These are phyloP conservation scores for Cheilosia variabilis DNA, from an alignment of 2,888 invertebrate species.

Conservation along the genomic window DNA sequence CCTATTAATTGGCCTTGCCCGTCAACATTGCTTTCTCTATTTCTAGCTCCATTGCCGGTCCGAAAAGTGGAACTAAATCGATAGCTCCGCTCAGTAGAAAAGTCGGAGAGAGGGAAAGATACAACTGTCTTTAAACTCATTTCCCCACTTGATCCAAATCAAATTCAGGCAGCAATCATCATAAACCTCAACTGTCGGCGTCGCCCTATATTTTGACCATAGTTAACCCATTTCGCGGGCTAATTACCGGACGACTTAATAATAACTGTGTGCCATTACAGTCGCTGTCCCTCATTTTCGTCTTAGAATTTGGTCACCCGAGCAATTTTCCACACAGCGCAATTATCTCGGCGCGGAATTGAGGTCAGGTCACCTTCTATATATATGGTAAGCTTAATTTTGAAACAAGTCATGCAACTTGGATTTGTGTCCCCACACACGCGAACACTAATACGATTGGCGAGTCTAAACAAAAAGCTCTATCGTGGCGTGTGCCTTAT, in stretches of 20 bases:
- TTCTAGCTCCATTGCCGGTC: no score
- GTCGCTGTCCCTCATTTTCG: constrained; percentile 4
- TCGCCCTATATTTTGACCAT: constrained; percentile 8
- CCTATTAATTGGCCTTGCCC: no score
- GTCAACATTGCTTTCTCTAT: no score
- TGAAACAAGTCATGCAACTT: no score
- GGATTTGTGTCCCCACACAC: not conserved
- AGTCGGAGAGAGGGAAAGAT: no score
- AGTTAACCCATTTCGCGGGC: constrained; percentile 19
- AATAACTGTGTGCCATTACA: not conserved
- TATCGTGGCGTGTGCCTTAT: constrained; percentile 4
- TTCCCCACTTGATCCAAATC: no score
- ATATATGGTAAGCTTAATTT: no score
- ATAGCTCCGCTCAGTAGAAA: no score
- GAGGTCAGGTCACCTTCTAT: constrained; percentile 19
- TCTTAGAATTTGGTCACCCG: constrained; percentile 24
- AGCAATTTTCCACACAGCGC: constrained; percentile 13
- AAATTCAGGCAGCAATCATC: no score
- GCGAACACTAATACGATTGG: not conserved
- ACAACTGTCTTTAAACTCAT: no score
- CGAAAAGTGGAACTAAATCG: no score
- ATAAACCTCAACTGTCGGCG: constrained; percentile 1
- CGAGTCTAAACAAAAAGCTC: constrained; percentile 1
- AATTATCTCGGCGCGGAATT: constrained; percentile 14
- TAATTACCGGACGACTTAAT: constrained; percentile 14